Base-by-base conservation (phyloP, 2,113 vertebrate genomes). In the Datnioides undecimradiatus region DNA sequence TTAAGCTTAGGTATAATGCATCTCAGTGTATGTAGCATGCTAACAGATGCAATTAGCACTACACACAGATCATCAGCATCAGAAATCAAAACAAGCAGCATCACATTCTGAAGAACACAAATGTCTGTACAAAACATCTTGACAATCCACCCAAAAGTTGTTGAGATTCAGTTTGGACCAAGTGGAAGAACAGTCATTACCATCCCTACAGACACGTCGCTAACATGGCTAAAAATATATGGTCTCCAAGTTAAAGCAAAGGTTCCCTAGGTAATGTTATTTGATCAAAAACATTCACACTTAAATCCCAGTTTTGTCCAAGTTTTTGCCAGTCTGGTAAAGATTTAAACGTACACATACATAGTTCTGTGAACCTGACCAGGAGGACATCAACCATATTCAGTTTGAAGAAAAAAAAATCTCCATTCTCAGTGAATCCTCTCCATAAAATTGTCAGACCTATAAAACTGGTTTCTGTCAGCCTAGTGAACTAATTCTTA, bases 401-500 rank as follows among this genome's bases (percentile, higher is more conserved):
- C n/a, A n/a, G n/a, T n/a, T n/a, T n/a, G n/a, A n/a, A n/a, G n/a
- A n/a, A n/a, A n/a, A n/a, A n/a, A n/a, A n/a, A n/a, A n/a, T n/a
- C 41, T 51, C 31, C 12, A 58, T 64, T 67, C 29, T 67, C 40
- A 33, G 3, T 55, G 36, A 60, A 43, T 71, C 79, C 25, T 52
- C 41, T 64, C 16, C 41, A 64, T 64, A 48, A 46, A 77, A 77
- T 73, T 34, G 34, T 79, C 65, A 54, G 23, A 67, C 48, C 21
- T 21, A 34, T 34, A 45, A 83, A 83, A 69, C 55, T 57, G 48
- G 23, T 51, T 31, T 65, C 58, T 78, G 72, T 48, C 71, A 76
- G 75, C 71, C 66, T 14, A 58, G 72, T 79, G 60, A 89, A 75
- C 78, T 88, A 78, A 76, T 88, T 84, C 78, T 51, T 36, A 29